Conservation (phyloP, 2,888 invertebrate genomes). For the Villa cingulata region DNA sequence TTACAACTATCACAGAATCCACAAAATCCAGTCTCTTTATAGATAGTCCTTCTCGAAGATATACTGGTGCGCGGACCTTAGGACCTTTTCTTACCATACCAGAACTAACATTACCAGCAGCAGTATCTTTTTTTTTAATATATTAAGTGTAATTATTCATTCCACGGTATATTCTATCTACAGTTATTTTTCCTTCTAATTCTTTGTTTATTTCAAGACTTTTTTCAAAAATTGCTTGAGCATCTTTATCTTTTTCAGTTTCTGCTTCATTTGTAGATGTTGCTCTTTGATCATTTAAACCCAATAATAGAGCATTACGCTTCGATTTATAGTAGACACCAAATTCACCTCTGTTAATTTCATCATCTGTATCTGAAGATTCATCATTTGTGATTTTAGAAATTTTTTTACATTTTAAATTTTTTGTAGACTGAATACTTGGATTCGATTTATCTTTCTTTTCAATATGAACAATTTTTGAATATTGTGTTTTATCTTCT, state of each 20-base stretch:
- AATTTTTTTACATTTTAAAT: slow-evolving; percentile 27
- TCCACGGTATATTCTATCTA: slow-evolving; percentile 88
- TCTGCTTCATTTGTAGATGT: slow-evolving; percentile 85
- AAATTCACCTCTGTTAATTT: slow-evolving; percentile 37
- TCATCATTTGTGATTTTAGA: slow-evolving; percentile 20
- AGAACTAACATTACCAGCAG: slow-evolving; percentile 91
- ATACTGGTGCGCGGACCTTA: slow-evolving; percentile 88
- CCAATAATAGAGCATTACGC: slow-evolving; percentile 45
- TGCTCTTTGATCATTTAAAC: slow-evolving; percentile 78
- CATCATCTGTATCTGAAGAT: slow-evolving; percentile 24
- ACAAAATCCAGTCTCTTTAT: slow-evolving; percentile 98
- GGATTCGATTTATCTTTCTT: slow-evolving; percentile 50
- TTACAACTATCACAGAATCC: slow-evolving; percentile 99
- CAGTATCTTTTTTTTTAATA: slow-evolving; percentile 90
- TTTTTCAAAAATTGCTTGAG: slow-evolving; percentile 90
- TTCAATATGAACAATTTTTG: slow-evolving; percentile 47
- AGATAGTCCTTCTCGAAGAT: slow-evolving; percentile 95
- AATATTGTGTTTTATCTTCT: slow-evolving; percentile 20
- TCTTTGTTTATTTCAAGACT: slow-evolving; percentile 80
- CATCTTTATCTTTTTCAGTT: slow-evolving; percentile 80
- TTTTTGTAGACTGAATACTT: slow-evolving; percentile 46
- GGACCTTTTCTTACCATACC: slow-evolving; percentile 88
- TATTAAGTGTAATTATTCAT: slow-evolving; percentile 89
- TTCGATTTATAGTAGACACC: slow-evolving; percentile 53
- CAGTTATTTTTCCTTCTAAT: slow-evolving; percentile 70